Percentiles rank a stretch among this genome's conserved stretches.
Conservation (phyloP, 2,888 invertebrate genomes). For the Toxonevra muliebris region DNA sequence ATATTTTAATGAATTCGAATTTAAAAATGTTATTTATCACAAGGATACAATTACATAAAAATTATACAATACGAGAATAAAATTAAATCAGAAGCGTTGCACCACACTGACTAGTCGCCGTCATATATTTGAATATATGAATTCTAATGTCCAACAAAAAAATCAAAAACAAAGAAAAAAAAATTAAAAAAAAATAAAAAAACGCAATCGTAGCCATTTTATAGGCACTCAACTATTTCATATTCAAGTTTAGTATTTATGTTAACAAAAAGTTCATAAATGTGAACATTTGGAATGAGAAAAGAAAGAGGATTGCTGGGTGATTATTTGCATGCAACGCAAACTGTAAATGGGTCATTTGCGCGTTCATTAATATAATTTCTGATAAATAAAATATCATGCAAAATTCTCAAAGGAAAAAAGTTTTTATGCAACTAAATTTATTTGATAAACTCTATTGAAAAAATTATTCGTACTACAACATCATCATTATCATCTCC, state of each 20-base stretch:
- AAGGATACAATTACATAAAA: no score
- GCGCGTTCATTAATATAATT: not conserved
- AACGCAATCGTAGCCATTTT: no score
- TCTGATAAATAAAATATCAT: not conserved
- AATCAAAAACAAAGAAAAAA: not conserved
- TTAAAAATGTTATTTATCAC: no score
- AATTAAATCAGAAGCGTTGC: no score
- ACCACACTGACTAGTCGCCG: no score
- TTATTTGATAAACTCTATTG: no score
- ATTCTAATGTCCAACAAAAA: not conserved
- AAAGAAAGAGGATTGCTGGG: not conserved
- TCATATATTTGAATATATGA: not conserved
- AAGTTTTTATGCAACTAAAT: not conserved
- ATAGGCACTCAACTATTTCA: no score
- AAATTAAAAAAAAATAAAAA: no score
- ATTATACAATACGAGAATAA: no score
- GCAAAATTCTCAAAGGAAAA: not conserved
- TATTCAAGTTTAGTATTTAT: not conserved
- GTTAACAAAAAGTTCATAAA: not conserved
- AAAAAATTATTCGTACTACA: no score
- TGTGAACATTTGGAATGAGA: not conserved
- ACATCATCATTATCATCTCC: no score
- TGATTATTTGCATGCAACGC: not conserved
- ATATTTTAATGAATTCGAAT: no score
- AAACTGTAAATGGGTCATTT: slow-evolving; percentile 7